Percentiles rank a stretch among this genome's conserved stretches.
Evolutionary conservation across 30 jellyfish, hydroid and myxozoan species (phyloP).

Genomic region (Turritopsis rubra): DNA sequence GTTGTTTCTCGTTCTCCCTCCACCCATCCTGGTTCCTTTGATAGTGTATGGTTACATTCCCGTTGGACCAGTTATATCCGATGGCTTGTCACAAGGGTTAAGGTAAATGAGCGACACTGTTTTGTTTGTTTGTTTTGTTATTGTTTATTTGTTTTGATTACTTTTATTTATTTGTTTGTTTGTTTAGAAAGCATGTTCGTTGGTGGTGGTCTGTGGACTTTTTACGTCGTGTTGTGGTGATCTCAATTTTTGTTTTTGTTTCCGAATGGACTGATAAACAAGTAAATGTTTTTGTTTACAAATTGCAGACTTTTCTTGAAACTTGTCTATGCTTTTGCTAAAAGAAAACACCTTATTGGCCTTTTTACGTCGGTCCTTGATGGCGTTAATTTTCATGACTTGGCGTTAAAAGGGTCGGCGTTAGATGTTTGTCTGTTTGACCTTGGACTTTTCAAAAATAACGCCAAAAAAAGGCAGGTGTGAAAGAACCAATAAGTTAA

Average conservation of each 20-base stretch:
- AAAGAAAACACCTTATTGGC: no score
- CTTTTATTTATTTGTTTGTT: not conserved
- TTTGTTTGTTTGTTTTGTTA: not conserved
- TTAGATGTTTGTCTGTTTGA: no score
- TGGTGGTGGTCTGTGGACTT: constrained; percentile 85
- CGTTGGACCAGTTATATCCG: constrained; percentile 58
- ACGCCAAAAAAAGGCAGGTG: not conserved
- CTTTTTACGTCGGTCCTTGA: no score
- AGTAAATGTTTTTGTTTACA: no score
- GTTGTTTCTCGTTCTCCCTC: constrained; percentile 40
- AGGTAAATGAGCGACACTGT: constrained; percentile 33
- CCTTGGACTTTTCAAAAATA: not conserved
- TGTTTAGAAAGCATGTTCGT: constrained; percentile 46
- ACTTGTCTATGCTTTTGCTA: no score
- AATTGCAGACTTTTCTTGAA: not conserved
- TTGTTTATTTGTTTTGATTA: not conserved
- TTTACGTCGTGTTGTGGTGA: constrained; percentile 37
- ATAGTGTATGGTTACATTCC: constrained; percentile 41
- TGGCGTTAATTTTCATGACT: no score
- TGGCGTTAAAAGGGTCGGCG: no score
- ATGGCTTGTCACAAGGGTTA: constrained; percentile 72
- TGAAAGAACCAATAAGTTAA: not conserved
- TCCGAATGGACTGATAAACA: constrained; percentile 23
- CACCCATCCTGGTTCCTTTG: constrained; percentile 52
- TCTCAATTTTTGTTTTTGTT: constrained; percentile 42